Percentiles rank a stretch among this genome's conserved stretches.
phyloP scores from a whole-genome alignment of 2,113 vertebrate species.

The Chiloscyllium plagiosum region DNA sequence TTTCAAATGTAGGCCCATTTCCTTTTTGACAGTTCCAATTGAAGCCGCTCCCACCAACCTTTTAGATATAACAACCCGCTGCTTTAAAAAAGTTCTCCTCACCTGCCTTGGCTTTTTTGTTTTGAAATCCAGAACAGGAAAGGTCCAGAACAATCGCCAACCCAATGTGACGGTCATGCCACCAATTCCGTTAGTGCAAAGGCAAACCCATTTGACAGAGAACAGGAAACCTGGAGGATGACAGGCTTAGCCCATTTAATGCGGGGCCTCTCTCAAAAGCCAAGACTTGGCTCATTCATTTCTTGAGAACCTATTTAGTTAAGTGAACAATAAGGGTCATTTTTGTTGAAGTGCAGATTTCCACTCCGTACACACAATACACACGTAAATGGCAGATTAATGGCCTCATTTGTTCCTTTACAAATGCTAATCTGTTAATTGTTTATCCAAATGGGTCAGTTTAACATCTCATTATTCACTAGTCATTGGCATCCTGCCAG shows the following conservation, averaged over 20 bases:
- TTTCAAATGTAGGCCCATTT: not conserved
- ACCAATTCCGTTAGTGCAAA: not conserved
- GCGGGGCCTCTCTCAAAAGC: not conserved
- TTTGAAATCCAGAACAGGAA: not conserved
- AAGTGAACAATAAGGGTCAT: not conserved
- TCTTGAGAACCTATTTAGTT: not conserved
- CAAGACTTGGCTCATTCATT: not conserved
- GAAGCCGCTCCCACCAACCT: not conserved
- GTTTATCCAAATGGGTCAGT: not conserved
- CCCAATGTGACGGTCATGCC: not conserved
- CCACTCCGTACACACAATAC: not conserved
- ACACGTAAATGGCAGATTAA: slow-evolving; percentile 28
- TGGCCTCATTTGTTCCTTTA: slow-evolving; percentile 24
- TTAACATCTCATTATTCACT: slow-evolving; percentile 30
- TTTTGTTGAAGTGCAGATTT: slow-evolving; percentile 5
- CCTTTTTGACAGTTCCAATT: not conserved
- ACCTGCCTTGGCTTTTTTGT: not conserved
- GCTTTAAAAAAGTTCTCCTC: not conserved
- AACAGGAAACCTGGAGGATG: not conserved
- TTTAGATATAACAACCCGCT: not conserved
- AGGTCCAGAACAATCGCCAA: not conserved
- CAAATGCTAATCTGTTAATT: slow-evolving; percentile 30
- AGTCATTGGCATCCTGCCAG: not conserved
- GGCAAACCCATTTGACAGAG: not conserved
- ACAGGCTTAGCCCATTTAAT: not conserved